Evolutionary conservation across 2,113 vertebrate species (phyloP).

Genomic region (Ophthalmolycus amberensis): DNA sequence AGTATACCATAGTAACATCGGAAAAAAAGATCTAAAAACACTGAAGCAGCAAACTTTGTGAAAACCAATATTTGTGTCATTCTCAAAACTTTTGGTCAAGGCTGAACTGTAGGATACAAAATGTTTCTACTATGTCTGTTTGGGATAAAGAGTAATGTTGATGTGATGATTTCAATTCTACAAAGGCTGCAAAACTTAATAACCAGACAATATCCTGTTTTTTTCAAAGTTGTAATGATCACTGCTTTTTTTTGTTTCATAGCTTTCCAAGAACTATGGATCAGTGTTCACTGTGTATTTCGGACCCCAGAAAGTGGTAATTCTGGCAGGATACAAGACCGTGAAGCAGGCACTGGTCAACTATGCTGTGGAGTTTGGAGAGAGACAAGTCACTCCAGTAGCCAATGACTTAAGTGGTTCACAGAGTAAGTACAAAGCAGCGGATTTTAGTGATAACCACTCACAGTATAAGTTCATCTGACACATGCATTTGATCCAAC

Average conservation of each 20-base stretch:
- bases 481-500: neutral
- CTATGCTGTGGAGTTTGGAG: conserved; percentile 83
- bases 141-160: too few species aligned
- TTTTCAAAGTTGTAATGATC: neutral
- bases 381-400: conserved; percentile 36
- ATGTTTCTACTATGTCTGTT: too few species aligned
- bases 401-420: conserved; percentile 23
- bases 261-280: conserved; percentile 16
- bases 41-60: too few species aligned
- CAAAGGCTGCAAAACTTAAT: neutral
- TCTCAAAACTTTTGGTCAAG: too few species aligned
- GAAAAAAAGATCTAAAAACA: too few species aligned
- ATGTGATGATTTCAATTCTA: too few species aligned
- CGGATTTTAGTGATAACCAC: neutral
- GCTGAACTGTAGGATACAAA: too few species aligned
- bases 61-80: too few species aligned
- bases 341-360: conserved; percentile 80
- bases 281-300: neutral
- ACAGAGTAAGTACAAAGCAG: neutral
- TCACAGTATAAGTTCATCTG: neutral
- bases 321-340: conserved; percentile 7
- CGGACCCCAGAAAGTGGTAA: neutral
- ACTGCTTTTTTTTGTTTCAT: too few species aligned
- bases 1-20: too few species aligned
- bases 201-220: too few species aligned